Evolutionary conservation across 2,113 vertebrate species (phyloP).

Genomic region (Perca flavescens): DNA sequence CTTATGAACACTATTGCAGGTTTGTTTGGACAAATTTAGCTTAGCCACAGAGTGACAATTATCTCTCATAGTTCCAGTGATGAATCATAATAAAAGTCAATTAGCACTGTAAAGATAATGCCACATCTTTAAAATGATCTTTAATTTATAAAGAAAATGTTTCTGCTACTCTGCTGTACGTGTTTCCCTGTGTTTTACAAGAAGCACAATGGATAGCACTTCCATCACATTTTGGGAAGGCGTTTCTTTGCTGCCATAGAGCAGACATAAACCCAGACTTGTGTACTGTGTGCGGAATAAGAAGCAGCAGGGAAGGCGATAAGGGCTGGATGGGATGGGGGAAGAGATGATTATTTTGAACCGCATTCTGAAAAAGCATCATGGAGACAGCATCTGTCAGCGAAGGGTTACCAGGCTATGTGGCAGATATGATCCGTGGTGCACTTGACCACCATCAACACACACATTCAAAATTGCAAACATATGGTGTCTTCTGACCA

Average conservation of each 20-base stretch:
- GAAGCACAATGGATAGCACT: slow-evolving; percentile 1
- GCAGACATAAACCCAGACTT: slow-evolving; percentile 27
- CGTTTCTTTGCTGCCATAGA: slow-evolving; percentile 2
- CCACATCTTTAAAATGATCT: slow-evolving; percentile 11
- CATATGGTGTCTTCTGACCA: too few relatives aligned
- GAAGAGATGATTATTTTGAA: too few relatives aligned
- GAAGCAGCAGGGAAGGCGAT: too few relatives aligned
- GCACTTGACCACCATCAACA: neutral
- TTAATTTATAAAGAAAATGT: slow-evolving; percentile 14
- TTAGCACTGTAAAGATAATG: slow-evolving; percentile 18
- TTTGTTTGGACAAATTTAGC: slow-evolving; percentile 5
- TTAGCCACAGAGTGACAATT: neutral
- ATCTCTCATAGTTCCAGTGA: slow-evolving; percentile 15
- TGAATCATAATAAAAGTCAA: slow-evolving; percentile 22
- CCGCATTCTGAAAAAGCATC: too few relatives aligned
- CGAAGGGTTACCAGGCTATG: slow-evolving; percentile 52
- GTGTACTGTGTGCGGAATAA: too few relatives aligned
- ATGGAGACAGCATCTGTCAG: neutral
- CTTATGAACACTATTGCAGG: slow-evolving; percentile 16
- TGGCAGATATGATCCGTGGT: slow-evolving; percentile 32
- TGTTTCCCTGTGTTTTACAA: neutral
- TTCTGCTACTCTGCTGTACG: neutral
- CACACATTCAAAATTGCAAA: too few relatives aligned
- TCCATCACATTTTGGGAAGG: slow-evolving; percentile 10
- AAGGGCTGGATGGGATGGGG: too few relatives aligned